Evolutionary conservation across 2,888 invertebrate species (phyloP), one percentile per base, ranked within the genome.

Genomic region (Heliconius cydno): DNA sequence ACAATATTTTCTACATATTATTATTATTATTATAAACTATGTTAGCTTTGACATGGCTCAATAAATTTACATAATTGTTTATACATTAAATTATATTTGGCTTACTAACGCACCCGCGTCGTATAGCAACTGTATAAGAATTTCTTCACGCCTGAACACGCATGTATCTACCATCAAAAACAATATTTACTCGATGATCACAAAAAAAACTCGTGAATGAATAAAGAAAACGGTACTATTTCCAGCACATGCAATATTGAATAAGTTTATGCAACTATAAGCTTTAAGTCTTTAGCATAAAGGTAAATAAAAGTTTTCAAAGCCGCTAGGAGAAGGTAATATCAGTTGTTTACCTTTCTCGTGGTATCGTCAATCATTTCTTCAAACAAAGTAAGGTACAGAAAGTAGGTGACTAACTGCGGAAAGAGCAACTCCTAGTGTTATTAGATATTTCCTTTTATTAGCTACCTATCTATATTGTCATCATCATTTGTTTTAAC

Each of bases 341-440:
- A 82, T 84, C 82, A 73, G 80, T 82, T 88, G 87, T 90, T 90
- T 89, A 88, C 88, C 87, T 90, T 91, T 92, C 90, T 86, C 90
- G 88, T 81, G 84, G 85, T 84, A 85, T 83, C 88, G 91, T 87
- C 87, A 91, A 92, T 91, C 88, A 89, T 90, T 90, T 89, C 87
- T 86, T 86, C 89, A 92, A 91, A 91, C 86, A 85, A 82, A 81
- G 79, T 82, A 81, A 85, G 83, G 84, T 81, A 80, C 79, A 82
- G 89, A 90, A 90, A 90, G 90, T 90, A 88, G 92, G 91, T 89
- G 86, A 90, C 87, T 78, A 66, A 75, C 66, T 77, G 68, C 75
- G 71, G 63, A 78, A 78, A 78, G 57, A 80, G 66, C 75, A 38
- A 73, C 57, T 76, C 60, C 46, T 28, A 68, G 22, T 70, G 5